Conservation (phyloP, 53 echinoderm and acorn worm genomes). For the Henricia sp. region DNA sequence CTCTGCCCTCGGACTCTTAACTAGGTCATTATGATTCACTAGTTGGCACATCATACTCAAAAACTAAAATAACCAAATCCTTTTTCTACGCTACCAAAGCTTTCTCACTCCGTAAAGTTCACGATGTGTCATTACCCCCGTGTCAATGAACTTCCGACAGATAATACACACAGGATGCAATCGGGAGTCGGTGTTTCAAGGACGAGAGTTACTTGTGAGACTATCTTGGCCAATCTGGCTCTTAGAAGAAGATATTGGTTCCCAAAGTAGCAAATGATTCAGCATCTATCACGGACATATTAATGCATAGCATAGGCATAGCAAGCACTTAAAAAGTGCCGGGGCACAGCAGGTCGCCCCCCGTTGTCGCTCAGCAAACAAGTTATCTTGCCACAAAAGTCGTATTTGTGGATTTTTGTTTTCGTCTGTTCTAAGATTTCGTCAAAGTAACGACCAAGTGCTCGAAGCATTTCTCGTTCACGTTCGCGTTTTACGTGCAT, state of each 20-base stretch:
- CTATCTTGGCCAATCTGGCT: not conserved
- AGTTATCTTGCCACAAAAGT: too few species aligned
- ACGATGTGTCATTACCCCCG: constrained; percentile 24
- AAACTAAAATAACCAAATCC: not conserved
- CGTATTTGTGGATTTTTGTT: too few species aligned
- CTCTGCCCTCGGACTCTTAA: not conserved
- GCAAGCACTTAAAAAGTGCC: too few species aligned
- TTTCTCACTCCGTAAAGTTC: not conserved
- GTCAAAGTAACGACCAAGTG: too few species aligned
- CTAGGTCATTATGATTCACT: constrained; percentile 38
- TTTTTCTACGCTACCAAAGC: not conserved
- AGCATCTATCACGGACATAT: too few species aligned
- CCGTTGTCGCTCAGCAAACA: too few species aligned
- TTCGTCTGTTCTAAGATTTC: too few species aligned
- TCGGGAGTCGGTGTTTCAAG: not conserved
- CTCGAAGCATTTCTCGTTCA: too few species aligned
- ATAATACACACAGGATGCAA: constrained; percentile 2
- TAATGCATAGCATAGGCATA: too few species aligned
- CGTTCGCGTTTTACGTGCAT: too few species aligned
- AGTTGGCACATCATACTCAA: not conserved
- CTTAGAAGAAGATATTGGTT: not conserved
- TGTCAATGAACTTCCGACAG: constrained; percentile 34
- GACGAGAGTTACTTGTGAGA: not conserved
- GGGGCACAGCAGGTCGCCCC: too few species aligned
- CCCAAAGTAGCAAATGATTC: constrained; percentile 34